A percentile compares a stretch with the other conserved stretches of the same genome.
phyloP scores from a whole-genome alignment of 1,140 invertebrate genomes.

The Calliphora vicina region DNA sequence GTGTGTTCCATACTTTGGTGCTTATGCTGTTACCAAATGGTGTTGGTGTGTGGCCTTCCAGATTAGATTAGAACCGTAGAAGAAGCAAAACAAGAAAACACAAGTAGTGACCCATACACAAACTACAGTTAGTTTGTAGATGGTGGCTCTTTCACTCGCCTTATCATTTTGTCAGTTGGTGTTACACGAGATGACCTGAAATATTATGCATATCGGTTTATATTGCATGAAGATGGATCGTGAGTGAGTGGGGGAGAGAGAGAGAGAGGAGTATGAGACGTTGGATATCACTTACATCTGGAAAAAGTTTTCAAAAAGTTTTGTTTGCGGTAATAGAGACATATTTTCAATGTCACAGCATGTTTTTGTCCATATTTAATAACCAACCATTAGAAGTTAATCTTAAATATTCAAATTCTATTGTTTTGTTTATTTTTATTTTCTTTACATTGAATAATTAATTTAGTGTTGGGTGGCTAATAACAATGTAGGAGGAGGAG shows the following conservation, averaged over 20 bases:
- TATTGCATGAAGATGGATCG: background rate
- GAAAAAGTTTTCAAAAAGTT: background rate
- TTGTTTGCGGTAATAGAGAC: constrained; percentile 18
- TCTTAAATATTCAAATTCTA: background rate
- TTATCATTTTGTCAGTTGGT: background rate
- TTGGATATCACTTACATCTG: background rate
- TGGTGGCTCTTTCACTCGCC: background rate
- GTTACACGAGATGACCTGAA: background rate
- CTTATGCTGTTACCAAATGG: no score
- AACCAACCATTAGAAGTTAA: background rate
- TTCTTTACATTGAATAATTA: background rate
- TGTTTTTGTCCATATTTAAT: background rate
- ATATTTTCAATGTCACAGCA: constrained; percentile 6
- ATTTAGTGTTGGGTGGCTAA: background rate
- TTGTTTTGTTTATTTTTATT: background rate
- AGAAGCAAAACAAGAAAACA: background rate
- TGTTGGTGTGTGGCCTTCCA: background rate
- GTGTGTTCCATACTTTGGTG: background rate
- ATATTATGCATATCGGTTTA: background rate
- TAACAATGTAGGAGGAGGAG: background rate
- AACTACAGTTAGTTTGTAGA: background rate
- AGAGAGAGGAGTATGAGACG: no score
- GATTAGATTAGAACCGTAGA: background rate
- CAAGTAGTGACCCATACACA: background rate
- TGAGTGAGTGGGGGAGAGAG: no score